Evolutionary conservation across 1,140 invertebrate genomes (phyloP), one percentile per base, ranked within the genome.

Genomic region (Paralvinella palmiformis): DNA sequence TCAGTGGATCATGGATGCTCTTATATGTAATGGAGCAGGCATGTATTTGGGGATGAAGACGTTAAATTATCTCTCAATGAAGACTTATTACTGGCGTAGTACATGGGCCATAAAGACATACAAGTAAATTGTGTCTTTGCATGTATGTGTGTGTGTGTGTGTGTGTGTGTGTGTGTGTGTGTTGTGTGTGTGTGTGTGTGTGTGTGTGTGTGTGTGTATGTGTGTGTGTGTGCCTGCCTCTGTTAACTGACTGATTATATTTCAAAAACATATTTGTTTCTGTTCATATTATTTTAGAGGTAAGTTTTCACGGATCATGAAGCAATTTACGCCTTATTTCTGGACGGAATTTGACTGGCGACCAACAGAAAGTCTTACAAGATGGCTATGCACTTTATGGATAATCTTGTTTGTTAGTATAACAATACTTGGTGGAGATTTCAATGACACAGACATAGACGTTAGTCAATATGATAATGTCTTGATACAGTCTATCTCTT

Each of bases 301-400:
- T 3, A 85, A 84, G 74, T 68, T 86, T 44, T 82, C 81, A 68
- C 74, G 85, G 65, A 78, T 85, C 33, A 78, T 84, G 29, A 77
- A 81, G 44, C 85, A 86, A 73, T 86, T 86, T 76, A 85, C 84
- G 13, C 85, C 85, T 3, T 82, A 86, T 72, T 82, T 81, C 59
- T 86, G 85, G 85, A 83, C 85, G 60, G 83, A 85, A 58, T 86
- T 84, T 74, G 84, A 86, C 63, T 86, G 85, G 85, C 80, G 78
- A 64, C 83, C 85, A 10, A 77, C 83, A 15, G 83, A 82, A 5
- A 83, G 81, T 62, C 75, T 86, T 33, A 83, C 81, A 59, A 69
- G 85, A 45, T 86, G 85, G 85, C 64, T 84, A 44, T 77, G 80
- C 27, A 83, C 83, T 60, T 68, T n/a, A n/a, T n/a, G n/a, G n/a